phyloP scores from a whole-genome alignment of 1,140 invertebrate species.

The Theocolax elegans region DNA sequence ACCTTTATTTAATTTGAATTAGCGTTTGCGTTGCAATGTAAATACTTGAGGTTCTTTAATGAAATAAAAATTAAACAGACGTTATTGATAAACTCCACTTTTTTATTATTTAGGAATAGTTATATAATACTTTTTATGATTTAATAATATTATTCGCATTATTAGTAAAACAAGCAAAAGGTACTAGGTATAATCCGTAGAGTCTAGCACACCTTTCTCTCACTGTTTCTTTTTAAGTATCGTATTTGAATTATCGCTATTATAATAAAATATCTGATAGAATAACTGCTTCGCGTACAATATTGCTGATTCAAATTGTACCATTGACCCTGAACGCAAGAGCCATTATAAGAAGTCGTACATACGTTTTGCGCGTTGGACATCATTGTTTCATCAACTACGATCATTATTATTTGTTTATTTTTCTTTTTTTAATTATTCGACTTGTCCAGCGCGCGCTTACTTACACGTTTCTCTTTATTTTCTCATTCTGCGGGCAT shows the following conservation, averaged over 20 bases:
- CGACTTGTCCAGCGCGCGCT: neutral
- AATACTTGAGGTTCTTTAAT: neutral
- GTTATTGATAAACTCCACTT: slow-evolving; percentile 48
- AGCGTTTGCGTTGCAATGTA: slow-evolving; percentile 7
- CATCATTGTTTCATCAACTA: too few relatives aligned
- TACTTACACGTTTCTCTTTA: neutral
- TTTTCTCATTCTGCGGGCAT: neutral
- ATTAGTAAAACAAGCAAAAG: slow-evolving; percentile 49
- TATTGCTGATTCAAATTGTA: slow-evolving; percentile 46
- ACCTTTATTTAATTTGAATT: neutral
- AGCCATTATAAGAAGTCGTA: neutral
- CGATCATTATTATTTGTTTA: neutral
- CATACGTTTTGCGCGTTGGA: slow-evolving; percentile 9
- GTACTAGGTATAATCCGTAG: slow-evolving; percentile 42
- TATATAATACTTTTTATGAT: slow-evolving; percentile 49
- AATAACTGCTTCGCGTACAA: slow-evolving; percentile 46
- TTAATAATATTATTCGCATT: slow-evolving; percentile 46
- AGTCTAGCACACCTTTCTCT: slow-evolving; percentile 44
- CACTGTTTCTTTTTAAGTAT: slow-evolving; percentile 35
- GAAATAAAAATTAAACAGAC: slow-evolving; percentile 16
- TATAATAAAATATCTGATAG: slow-evolving; percentile 52
- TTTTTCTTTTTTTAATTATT: slow-evolving; percentile 8
- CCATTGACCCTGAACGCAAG: slow-evolving; percentile 15
- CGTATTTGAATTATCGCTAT: slow-evolving; percentile 45
- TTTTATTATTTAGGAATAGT: slow-evolving; percentile 57